Evolutionary conservation across 2,797 vertebrate species (phyloP).

Genomic region (Pogonophryne albipinna): DNA sequence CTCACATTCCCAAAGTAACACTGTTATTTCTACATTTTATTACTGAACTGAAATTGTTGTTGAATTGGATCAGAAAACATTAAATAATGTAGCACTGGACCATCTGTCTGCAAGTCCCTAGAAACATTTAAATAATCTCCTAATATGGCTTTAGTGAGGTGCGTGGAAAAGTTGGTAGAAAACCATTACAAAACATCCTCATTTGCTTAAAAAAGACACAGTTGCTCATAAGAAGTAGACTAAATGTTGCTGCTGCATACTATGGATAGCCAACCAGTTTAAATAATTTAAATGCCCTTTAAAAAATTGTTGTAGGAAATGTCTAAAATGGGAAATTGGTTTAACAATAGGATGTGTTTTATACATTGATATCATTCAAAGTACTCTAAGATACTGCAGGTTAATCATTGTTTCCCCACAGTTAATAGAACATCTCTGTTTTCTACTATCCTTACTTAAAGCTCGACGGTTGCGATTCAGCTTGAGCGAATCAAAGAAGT

Average conservation of each 20-base stretch:
- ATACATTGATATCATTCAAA: neutral
- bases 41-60: neutral
- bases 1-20: neutral
- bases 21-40: neutral
- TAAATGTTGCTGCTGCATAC: slow-evolving; percentile 28
- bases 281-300: no score
- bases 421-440: slow-evolving; percentile 3
- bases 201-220: slow-evolving; percentile 36
- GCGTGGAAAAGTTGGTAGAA: slow-evolving; percentile 36
- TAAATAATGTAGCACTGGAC: neutral
- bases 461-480: slow-evolving; percentile 12
- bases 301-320: neutral
- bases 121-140: neutral
- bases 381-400: slow-evolving; percentile 16
- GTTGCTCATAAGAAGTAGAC: slow-evolving; percentile 31
- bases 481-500: slow-evolving; percentile 16
- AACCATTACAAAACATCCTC: slow-evolving; percentile 28
- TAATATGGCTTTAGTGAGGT: neutral
- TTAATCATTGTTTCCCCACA: slow-evolving; percentile 1
- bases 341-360: neutral
- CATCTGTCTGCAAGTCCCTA: neutral
- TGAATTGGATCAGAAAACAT: neutral
- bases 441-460: slow-evolving; percentile 4
- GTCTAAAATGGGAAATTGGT: neutral
- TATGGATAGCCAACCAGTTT: neutral